Evolutionary conservation across 2,113 vertebrate genomes (phyloP), one percentile per base, ranked within the genome.

Genomic region (Ptilorrhoa leucosticta): DNA sequence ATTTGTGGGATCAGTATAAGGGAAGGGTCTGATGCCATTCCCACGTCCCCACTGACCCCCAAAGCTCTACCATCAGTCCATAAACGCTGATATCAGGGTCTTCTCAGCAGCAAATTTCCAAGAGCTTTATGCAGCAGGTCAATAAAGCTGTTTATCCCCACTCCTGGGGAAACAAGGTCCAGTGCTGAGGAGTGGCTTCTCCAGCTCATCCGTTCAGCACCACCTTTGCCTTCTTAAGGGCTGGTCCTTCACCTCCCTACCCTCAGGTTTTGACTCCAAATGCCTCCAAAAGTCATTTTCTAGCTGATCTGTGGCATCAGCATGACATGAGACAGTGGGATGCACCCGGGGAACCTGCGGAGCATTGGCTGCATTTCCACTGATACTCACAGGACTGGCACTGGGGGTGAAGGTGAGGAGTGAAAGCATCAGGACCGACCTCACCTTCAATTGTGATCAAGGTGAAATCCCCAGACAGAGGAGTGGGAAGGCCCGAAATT

Each of bases 401-500:
- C 47, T 21, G 64, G 11, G 28, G 28, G 17, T 61, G 53, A 69
- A 61, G 26, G 35, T 27, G 73, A 71, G 48, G 53, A 64, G 3
- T 2, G 26, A 35, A 60, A 72, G 15, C 53, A 60, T 10, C 70
- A 56, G 53, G 37, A 65, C 15, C 0, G 0, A 37, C 27, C 54
- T 86, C 10, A 1, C 7, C 39, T 86, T 31, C 64, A 31, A 2
- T 12, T 37, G 39, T 81, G 8, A 16, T 42, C n/a, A n/a, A 40
- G 47, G 21, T 64, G 47, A 83, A 72, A 57, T 27, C 24, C 50
- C 20, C 11, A 28, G 33, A 23, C 1, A 53, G 48, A 57, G 42
- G 16, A 0, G 0, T 5, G 13, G 20, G 21, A 63, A 44, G 26
- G 14, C 22, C 24, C 3, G 0, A 3, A 15, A 61, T 51, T 4